phyloP scores from a whole-genome alignment of 2,113 vertebrate genomes.

The Cariama cristata region DNA sequence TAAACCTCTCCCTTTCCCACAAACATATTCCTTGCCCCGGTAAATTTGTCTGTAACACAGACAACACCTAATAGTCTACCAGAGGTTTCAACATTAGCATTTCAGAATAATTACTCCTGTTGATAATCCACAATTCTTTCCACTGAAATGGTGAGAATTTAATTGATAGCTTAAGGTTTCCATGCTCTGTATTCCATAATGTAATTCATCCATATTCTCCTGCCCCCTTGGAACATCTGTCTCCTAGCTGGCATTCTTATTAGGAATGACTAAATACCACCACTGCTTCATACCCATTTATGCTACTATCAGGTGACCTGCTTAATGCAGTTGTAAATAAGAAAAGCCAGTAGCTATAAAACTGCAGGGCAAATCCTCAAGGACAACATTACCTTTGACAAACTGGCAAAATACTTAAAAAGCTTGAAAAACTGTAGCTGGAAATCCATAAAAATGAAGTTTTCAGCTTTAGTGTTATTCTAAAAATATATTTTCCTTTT shows the following conservation, averaged over 20 bases:
- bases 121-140: not conserved
- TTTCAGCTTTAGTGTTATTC: not conserved
- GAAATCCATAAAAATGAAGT: slow-evolving; percentile 25
- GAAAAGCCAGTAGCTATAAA: slow-evolving; percentile 31
- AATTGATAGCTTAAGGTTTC: not conserved
- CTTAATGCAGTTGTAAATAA: slow-evolving; percentile 59
- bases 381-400: slow-evolving; percentile 49
- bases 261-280: slow-evolving; percentile 61
- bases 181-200: not conserved
- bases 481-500: slow-evolving; percentile 3
- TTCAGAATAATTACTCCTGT: slow-evolving; percentile 7
- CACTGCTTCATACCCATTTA: not conserved
- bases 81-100: not conserved
- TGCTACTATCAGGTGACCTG: slow-evolving; percentile 20
- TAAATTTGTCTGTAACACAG: not conserved
- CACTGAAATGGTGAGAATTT: not conserved
- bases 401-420: slow-evolving; percentile 43
- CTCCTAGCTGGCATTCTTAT: not conserved
- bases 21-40: not conserved
- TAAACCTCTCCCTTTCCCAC: not conserved
- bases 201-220: slow-evolving; percentile 1
- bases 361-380: slow-evolving; percentile 37
- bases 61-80: not conserved
- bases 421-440: not conserved
- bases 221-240: slow-evolving; percentile 12